Base-by-base conservation (phyloP, 2,797 vertebrate genomes). In the Oryzias dopingdopingensis region DNA sequence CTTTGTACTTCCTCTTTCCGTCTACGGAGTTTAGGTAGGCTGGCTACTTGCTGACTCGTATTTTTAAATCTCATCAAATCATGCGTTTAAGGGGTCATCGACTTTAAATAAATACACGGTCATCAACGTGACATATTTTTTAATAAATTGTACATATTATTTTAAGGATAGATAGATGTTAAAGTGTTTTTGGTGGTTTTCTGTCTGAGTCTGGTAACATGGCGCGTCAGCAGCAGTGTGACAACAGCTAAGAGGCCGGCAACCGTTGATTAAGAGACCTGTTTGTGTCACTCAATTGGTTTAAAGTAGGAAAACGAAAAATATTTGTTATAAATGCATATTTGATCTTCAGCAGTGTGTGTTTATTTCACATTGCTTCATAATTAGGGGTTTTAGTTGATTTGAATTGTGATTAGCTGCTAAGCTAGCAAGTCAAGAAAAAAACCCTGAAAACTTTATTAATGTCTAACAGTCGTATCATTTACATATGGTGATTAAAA, bases 1-100 rank as follows among this genome's bases (percentile, higher is more conserved):
- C 56, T 37, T 56, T 56, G 0, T 13, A 65, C 91, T 92, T 93
- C 91, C 92, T 92, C 91, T 91, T 92, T 90, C 84, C 86, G 84
- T 90, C 88, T 86, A 56, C 90, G 86, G 91, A 83, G 86, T 91
- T 90, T 90, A 92, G 92, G 93, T 93, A 91, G 8, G 91, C 23
- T 4, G 12, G 18, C 22, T 2, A 50, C 16, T 7, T 18, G 59
- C 5, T 15, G 20, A 42, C 70, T 49, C 69, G 55, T 56, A 41
- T 44, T 0, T 0, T 14, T 0, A 8, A 80, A 93, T 92, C 91
- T 61, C 8, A 1, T 23, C 13, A 23, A 91, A 93, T 92, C 91
- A 23, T 4, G 0, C 1, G 52, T 79, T 80, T 72, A 14, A 29
- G 14, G 23, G 4, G 37, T 59, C 90, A 94, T 94, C 92, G 80